Conservation (phyloP, 1,140 invertebrate genomes). For the Meteorus sp. region DNA sequence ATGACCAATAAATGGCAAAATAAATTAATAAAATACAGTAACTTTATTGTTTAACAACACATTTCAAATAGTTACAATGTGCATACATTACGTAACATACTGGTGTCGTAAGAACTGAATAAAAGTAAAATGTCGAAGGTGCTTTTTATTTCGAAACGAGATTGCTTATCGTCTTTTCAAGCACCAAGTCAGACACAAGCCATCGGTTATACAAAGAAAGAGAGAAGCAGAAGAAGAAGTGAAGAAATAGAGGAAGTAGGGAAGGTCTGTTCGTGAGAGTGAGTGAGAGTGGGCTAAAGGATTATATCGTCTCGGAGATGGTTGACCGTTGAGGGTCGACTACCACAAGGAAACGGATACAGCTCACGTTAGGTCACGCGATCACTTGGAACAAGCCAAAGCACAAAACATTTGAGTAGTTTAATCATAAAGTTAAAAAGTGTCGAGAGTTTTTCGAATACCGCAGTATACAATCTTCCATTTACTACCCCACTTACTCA, state of each 20-base stretch:
- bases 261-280: no score
- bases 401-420: slow-evolving; percentile 52
- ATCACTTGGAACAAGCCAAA: slow-evolving; percentile 40
- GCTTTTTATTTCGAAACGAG: slow-evolving; percentile 43
- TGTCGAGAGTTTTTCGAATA: slow-evolving; percentile 12
- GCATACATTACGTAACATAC: no score
- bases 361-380: slow-evolving; percentile 47
- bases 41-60: no score
- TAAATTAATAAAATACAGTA: no score
- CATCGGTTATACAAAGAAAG: slow-evolving; percentile 33
- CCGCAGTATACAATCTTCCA: no score
- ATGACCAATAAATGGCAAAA: no score
- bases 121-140: slow-evolving; percentile 43
- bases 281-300: background rate
- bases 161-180: slow-evolving; percentile 24
- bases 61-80: no score
- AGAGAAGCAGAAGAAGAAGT: no score
- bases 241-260: background rate
- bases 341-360: slow-evolving; percentile 45
- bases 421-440: slow-evolving; percentile 44
- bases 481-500: no score
- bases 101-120: no score
- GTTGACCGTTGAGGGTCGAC: slow-evolving; percentile 44
- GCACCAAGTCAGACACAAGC: slow-evolving; percentile 35
- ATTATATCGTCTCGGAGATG: slow-evolving; percentile 23